Evolutionary conservation across 2,888 invertebrate genomes (phyloP).

Genomic region (Rhynchonema sp.): DNA sequence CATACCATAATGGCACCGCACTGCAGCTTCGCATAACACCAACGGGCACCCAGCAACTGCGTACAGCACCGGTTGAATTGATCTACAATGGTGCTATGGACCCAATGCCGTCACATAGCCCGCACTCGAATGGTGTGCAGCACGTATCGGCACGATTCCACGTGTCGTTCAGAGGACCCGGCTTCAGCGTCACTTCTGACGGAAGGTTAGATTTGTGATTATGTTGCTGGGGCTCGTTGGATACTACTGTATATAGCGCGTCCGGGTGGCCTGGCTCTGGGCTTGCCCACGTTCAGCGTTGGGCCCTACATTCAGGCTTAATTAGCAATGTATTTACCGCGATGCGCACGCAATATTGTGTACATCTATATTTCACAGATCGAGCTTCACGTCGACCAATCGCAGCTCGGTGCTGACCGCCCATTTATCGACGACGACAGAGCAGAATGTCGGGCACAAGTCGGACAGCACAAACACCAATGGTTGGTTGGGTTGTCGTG

Average conservation of each 20-base stretch:
- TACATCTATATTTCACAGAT: background rate
- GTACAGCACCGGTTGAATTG: constrained; percentile 7
- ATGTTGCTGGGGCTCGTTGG: too few species aligned
- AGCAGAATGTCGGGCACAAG: too few species aligned
- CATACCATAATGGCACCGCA: background rate
- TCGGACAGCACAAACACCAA: background rate
- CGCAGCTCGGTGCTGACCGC: too few species aligned
- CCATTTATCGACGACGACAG: too few species aligned
- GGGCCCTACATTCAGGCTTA: background rate
- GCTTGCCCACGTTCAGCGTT: background rate
- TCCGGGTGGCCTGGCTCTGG: too few species aligned
- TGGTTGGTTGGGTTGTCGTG: background rate
- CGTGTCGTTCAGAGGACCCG: too few species aligned
- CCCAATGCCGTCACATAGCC: background rate
- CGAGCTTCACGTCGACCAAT: background rate
- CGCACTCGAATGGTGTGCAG: too few species aligned
- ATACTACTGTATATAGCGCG: background rate
- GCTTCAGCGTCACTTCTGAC: too few species aligned
- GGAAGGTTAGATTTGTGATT: too few species aligned
- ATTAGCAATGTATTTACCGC: too few species aligned
- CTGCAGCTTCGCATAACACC: background rate
- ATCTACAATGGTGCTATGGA: constrained; percentile 6
- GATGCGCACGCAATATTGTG: too few species aligned
- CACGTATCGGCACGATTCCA: too few species aligned
- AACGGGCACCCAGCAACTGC: background rate